Evolutionary conservation across 30 jellyfish, hydroid and myxozoan species (phyloP), one percentile per base, ranked within the genome.

Genomic region (Turritopsis rubra): DNA sequence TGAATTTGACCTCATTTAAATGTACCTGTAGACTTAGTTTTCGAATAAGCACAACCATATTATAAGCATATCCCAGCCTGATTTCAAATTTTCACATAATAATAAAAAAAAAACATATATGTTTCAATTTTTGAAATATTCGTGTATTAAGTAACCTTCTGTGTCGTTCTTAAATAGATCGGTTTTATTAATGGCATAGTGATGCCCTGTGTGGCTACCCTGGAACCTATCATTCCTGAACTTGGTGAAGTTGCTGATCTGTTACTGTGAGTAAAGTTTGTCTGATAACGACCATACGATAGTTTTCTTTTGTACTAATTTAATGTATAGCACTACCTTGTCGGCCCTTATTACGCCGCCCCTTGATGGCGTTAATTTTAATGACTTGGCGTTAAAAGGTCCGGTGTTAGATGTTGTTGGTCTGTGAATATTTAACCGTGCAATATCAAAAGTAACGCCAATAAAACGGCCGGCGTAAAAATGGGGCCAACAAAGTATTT

Each of bases 161-260:
- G n/a, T 68, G 77, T 68, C 28, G 21, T 68, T 68, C 19, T 74
- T 16, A 24, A 21, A 24, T 74, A 74, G 82, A 29, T 29, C 24
- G 82, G 82, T 30, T 74, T 74, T 52, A 21, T 74, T 9, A 74
- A 74, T n/a, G 82, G 65, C 13, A 29, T 74, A 13, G 82, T 74
- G 82, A 24, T 7, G 65, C 82, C 82, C 19, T 74, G 82, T 74
- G 72, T 74, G 16, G 17, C 28, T 20, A 30, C 41, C 60, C n/a
- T 74, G 0, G 20, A 0, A 23, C 54, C 54, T 16, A 30, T 74
- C 52, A 74, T 74, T 23, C 82, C 82, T 23, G 65, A 27, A 16
- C 24, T 74, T 19, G 65, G 9, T 24, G 82, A 74, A 1, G 65
- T 74, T 0, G 72, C 19, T 13, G 72, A 74, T 13, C 65, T 16